A percentile compares a stretch with the other conserved stretches of the same genome.
Evolutionary conservation across 2,888 invertebrate species (phyloP).

Genomic region (Apamea anceps): DNA sequence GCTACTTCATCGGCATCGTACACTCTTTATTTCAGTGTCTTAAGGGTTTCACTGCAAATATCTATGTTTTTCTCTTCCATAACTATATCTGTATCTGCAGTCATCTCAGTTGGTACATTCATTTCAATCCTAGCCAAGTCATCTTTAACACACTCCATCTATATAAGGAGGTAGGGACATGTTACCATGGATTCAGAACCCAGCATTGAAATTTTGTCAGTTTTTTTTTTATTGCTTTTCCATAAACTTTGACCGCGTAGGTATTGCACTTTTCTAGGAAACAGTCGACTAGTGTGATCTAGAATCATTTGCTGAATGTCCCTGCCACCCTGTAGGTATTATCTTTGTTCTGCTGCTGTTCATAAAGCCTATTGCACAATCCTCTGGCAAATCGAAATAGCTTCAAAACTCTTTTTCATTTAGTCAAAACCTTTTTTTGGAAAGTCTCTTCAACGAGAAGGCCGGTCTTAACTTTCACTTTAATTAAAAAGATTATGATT

Average conservation of each 20-base stretch:
- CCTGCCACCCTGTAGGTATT: too few species aligned
- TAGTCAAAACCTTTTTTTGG: conserved; percentile 6
- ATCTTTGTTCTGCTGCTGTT: neutral
- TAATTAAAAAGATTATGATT: conserved; percentile 46
- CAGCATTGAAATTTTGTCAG: too few species aligned
- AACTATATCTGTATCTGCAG: neutral
- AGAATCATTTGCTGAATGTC: too few species aligned
- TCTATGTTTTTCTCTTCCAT: neutral
- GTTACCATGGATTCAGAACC: too few species aligned
- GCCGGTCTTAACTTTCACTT: conserved; percentile 39
- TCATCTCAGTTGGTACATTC: too few species aligned
- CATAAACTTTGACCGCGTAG: too few species aligned
- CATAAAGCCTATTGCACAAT: neutral
- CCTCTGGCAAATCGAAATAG: neutral
- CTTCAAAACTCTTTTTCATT: neutral
- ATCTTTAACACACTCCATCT: too few species aligned
- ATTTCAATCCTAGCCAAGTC: neutral
- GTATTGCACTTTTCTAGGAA: too few species aligned
- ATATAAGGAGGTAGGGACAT: too few species aligned
- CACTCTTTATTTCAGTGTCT: neutral
- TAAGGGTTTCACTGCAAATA: neutral
- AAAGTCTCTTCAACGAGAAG: conserved; percentile 9
- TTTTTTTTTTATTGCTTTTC: too few species aligned
- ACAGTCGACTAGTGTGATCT: too few species aligned
- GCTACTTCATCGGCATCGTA: neutral